These are phyloP conservation scores for Trididemnum miniatum DNA, from an alignment of 23 tunicate genomes.

Conservation along the genomic window DNA sequence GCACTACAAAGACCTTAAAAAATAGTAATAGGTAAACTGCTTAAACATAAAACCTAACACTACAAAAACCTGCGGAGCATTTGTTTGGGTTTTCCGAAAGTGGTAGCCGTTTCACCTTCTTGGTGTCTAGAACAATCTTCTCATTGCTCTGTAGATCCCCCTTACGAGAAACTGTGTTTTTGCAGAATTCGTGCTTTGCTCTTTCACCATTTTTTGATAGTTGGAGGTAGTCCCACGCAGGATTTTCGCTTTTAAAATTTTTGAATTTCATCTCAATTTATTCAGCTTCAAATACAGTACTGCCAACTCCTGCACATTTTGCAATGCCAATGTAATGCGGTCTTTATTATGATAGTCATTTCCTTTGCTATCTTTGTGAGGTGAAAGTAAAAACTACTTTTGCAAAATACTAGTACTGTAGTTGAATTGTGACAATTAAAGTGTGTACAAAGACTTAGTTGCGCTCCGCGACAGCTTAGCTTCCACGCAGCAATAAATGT, in stretches of 20 bases:
- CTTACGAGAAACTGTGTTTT: constrained; percentile 53
- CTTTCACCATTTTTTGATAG: constrained; percentile 67
- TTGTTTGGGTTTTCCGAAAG: too few species aligned
- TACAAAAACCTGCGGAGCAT: too few species aligned
- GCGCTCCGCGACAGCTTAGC: constrained; percentile 9
- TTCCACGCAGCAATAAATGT: constrained; percentile 12
- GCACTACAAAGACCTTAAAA: too few species aligned
- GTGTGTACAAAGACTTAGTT: constrained; percentile 17
- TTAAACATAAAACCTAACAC: too few species aligned
- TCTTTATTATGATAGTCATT: constrained; percentile 10
- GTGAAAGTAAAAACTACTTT: background rate
- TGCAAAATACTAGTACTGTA: background rate
- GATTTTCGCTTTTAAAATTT: constrained; percentile 45
- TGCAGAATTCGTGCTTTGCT: constrained; percentile 55
- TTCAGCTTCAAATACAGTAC: background rate
- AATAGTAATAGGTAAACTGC: too few species aligned
- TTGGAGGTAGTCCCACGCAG: constrained; percentile 57
- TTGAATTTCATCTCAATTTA: constrained; percentile 28
- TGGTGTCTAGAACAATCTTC: constrained; percentile 48
- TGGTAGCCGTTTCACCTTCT: constrained; percentile 37
- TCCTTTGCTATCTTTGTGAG: constrained; percentile 4
- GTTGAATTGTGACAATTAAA: background rate
- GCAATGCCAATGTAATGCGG: constrained; percentile 5
- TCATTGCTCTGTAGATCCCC: constrained; percentile 69
- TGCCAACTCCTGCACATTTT: constrained; percentile 8